Conservation (phyloP, 2,888 invertebrate genomes). For the Crepidodera aurea region DNA sequence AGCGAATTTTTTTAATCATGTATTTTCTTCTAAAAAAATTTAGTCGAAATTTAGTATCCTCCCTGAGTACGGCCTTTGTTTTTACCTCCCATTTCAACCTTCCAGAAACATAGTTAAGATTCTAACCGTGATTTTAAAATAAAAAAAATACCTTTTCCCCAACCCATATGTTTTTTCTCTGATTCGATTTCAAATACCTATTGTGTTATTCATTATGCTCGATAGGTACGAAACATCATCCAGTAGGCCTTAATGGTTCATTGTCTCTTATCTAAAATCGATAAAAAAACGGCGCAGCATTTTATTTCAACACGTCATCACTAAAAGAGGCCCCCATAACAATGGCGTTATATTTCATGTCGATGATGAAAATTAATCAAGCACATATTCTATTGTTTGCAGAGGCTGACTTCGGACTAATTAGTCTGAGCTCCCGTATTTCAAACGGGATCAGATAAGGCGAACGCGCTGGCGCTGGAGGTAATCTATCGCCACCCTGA, state of each 20-base stretch:
- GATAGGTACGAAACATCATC: not conserved
- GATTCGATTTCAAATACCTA: constrained; percentile 17
- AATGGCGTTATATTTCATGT: constrained; percentile 54
- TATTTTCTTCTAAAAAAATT: too few relatives aligned
- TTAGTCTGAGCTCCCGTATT: constrained; percentile 52
- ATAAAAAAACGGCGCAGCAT: constrained; percentile 30
- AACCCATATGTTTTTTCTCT: not conserved
- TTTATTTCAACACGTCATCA: constrained; percentile 51
- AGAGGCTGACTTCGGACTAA: constrained; percentile 44
- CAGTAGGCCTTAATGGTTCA: constrained; percentile 27
- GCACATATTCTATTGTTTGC: constrained; percentile 41
- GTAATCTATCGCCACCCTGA: constrained; percentile 19
- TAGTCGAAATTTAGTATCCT: too few relatives aligned
- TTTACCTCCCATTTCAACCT: too few relatives aligned
- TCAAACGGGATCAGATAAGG: constrained; percentile 50
- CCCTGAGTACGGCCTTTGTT: too few relatives aligned
- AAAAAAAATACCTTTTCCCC: not conserved
- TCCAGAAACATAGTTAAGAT: not conserved
- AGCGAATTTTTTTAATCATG: too few relatives aligned
- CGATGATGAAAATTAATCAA: constrained; percentile 53
- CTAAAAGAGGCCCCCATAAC: constrained; percentile 44
- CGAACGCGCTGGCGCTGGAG: constrained; percentile 23
- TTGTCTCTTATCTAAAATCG: constrained; percentile 36
- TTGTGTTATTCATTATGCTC: constrained; percentile 19
- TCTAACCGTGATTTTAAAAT: constrained; percentile 2